phyloP scores from a whole-genome alignment of 2,797 vertebrate species.

The Acanthurus tractus region DNA sequence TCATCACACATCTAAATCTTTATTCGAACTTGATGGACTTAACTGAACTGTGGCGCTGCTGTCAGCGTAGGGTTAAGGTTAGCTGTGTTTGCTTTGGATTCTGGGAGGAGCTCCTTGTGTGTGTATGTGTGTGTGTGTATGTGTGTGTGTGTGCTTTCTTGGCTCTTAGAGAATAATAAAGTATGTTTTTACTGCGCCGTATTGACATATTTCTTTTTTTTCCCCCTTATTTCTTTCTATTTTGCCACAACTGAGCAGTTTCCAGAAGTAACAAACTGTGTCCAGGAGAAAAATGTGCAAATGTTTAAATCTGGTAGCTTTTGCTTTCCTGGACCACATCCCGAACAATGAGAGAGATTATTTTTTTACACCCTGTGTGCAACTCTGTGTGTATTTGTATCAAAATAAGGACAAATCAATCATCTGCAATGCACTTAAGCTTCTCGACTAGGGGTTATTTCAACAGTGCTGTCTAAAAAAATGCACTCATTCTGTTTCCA shows the following conservation, averaged over 20 bases:
- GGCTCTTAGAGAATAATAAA: constrained; percentile 70
- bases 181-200: constrained; percentile 68
- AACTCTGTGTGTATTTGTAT: constrained; percentile 29
- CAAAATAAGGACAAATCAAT: constrained; percentile 33
- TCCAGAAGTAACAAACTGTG: constrained; percentile 75
- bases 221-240: constrained; percentile 30
- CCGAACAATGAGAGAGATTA: neutral
- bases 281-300: constrained; percentile 58
- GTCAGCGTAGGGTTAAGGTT: constrained; percentile 59
- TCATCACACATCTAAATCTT: constrained; percentile 19
- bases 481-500: constrained; percentile 41
- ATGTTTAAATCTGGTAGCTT: constrained; percentile 58
- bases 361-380: constrained; percentile 13
- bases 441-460: constrained; percentile 33
- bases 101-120: constrained; percentile 18
- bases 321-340: constrained; percentile 2
- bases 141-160: constrained; percentile 27
- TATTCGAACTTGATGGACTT: constrained; percentile 55
- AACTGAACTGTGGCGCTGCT: constrained; percentile 50
- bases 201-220: constrained; percentile 53
- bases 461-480: constrained; percentile 9
- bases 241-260: constrained; percentile 51
- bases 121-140: constrained; percentile 25
- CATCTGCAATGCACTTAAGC: neutral
- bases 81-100: constrained; percentile 72